Evolutionary conservation across 2,113 vertebrate species (phyloP).

Genomic region (Laticauda colubrina): DNA sequence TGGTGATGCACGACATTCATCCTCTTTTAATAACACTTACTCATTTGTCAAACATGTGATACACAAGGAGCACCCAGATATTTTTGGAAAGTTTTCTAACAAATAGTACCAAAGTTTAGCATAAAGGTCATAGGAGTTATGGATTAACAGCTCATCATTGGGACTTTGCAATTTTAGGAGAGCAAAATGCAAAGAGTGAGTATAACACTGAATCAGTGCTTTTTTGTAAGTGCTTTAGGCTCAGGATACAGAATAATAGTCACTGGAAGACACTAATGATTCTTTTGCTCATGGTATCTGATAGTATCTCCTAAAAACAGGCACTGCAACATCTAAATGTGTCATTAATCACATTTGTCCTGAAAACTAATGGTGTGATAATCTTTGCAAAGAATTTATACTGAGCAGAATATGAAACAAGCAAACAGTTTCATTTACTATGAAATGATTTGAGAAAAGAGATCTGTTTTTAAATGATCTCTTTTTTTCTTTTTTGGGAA

Average conservation of each 20-base stretch:
- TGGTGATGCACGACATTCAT: neutral
- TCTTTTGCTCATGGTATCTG: neutral
- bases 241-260: neutral
- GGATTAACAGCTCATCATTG: neutral
- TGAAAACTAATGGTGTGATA: neutral
- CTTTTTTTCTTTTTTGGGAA: neutral
- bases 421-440: neutral
- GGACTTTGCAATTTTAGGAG: neutral
- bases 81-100: neutral
- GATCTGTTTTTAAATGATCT: neutral
- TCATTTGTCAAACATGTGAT: neutral
- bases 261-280: neutral
- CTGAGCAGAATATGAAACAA: neutral
- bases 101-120: neutral
- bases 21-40: neutral
- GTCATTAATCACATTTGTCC: neutral
- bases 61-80: neutral
- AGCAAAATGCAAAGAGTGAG: neutral
- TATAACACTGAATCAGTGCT: conserved; percentile 19
- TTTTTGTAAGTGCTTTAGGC: conserved; percentile 4
- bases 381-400: neutral
- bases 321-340: neutral
- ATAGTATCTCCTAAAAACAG: neutral
- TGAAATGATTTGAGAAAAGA: neutral
- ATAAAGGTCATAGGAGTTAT: neutral